Evolutionary conservation across 2,888 invertebrate species (phyloP).

Genomic region (Mythimna ferrago): DNA sequence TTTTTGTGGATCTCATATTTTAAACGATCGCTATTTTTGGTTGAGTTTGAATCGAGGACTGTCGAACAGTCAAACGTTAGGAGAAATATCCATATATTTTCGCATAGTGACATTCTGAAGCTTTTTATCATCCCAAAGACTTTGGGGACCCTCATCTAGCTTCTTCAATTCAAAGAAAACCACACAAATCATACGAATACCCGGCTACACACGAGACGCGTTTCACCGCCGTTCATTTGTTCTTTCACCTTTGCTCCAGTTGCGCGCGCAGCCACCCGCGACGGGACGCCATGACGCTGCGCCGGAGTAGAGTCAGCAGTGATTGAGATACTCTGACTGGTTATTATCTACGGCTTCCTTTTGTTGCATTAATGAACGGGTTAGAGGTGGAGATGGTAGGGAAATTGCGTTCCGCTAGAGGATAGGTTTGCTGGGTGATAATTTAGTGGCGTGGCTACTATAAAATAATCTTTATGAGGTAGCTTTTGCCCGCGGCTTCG

Average conservation of each 20-base stretch:
- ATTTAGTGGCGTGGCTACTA: too few relatives aligned
- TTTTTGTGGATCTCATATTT: too few relatives aligned
- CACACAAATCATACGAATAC: slow-evolving; percentile 40
- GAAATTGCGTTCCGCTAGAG: slow-evolving; percentile 37
- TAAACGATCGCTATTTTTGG: too few relatives aligned
- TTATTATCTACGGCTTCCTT: slow-evolving; percentile 50
- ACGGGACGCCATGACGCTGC: slow-evolving; percentile 79
- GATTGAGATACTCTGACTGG: slow-evolving; percentile 57
- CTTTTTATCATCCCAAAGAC: too few relatives aligned
- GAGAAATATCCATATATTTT: too few relatives aligned
- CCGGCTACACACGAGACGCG: slow-evolving; percentile 51
- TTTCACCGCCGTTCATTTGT: slow-evolving; percentile 71
- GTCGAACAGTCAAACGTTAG: too few relatives aligned
- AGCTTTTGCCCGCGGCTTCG: too few relatives aligned
- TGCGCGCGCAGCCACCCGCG: slow-evolving; percentile 83
- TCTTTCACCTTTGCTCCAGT: slow-evolving; percentile 90
- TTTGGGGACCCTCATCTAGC: too few relatives aligned
- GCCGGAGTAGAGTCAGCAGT: slow-evolving; percentile 47
- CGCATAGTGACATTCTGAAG: too few relatives aligned
- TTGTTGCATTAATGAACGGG: slow-evolving; percentile 48
- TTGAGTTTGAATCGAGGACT: too few relatives aligned
- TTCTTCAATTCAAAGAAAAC: slow-evolving; percentile 27
- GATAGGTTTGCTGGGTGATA: slow-evolving; percentile 2
- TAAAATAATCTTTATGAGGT: background rate
- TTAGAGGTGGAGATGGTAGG: slow-evolving; percentile 21